Conservation (phyloP, 2,888 invertebrate genomes). For the Agonum fuliginosum region DNA sequence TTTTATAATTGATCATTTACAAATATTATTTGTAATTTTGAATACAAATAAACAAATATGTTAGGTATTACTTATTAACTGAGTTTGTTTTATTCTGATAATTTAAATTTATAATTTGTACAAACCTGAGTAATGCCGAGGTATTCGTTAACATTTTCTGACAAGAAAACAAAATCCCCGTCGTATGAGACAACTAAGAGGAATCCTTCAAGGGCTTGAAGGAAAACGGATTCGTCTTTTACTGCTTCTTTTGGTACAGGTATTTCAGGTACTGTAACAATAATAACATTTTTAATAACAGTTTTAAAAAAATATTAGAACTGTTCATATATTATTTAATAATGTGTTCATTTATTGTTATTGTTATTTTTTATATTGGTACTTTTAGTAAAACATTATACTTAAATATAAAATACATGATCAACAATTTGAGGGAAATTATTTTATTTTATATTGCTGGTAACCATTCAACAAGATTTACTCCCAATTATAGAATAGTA, state of each 20-base stretch:
- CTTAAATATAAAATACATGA: too few relatives aligned
- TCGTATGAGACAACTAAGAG: conserved; percentile 89
- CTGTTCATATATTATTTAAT: too few relatives aligned
- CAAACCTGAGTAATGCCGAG: conserved; percentile 93
- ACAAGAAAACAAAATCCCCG: conserved; percentile 94
- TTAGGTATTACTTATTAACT: too few relatives aligned
- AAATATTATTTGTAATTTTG: neutral
- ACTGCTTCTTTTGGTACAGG: conserved; percentile 62
- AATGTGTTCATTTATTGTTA: too few relatives aligned
- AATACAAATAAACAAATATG: neutral
- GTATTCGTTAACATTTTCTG: conserved; percentile 92
- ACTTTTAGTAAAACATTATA: too few relatives aligned
- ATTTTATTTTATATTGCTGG: too few relatives aligned
- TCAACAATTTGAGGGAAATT: too few relatives aligned
- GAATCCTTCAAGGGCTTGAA: conserved; percentile 93
- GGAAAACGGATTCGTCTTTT: conserved; percentile 77
- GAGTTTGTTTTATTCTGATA: neutral
- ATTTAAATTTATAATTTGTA: neutral
- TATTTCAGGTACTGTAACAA: conserved; percentile 73
- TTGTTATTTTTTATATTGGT: too few relatives aligned
- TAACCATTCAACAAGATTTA: too few relatives aligned
- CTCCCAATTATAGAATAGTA: too few relatives aligned
- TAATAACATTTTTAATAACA: conserved; percentile 54
- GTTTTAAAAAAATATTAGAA: neutral
- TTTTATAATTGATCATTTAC: too few relatives aligned